These are phyloP conservation scores for Drosophila erecta DNA, from an alignment of 1,140 invertebrate genomes.

Conservation along the genomic window DNA sequence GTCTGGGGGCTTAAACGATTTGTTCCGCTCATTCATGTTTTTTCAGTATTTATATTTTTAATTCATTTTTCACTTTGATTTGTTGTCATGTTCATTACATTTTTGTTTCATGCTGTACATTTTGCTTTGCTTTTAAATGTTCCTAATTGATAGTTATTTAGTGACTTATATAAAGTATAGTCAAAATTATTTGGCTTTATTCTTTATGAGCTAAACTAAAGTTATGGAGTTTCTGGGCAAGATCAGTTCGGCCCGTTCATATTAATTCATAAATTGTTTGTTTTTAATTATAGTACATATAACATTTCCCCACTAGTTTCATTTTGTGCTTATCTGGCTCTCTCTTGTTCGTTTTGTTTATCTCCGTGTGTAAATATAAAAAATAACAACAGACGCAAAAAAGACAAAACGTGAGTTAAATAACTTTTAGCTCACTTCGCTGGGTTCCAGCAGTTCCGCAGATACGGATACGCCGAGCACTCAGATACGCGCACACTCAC, in stretches of 20 bases:
- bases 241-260: slow-evolving; percentile 30
- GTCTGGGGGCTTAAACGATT: slow-evolving; percentile 8
- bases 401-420: slow-evolving; percentile 56
- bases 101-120: not conserved
- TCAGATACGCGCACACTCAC: slow-evolving; percentile 32
- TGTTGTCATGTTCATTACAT: slow-evolving; percentile 13
- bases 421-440: slow-evolving; percentile 49
- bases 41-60: slow-evolving; percentile 1
- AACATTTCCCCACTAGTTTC: slow-evolving; percentile 18
- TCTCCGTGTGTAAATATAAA: slow-evolving; percentile 41
- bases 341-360: slow-evolving; percentile 36
- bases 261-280: slow-evolving; percentile 44
- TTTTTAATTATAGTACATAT: slow-evolving; percentile 45
- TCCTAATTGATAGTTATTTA: too few species aligned
- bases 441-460: slow-evolving; percentile 19
- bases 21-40: slow-evolving; percentile 19
- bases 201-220: not conserved
- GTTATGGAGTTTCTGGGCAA: not conserved
- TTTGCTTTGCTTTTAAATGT: too few species aligned
- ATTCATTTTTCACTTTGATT: not conserved
- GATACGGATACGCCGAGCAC: slow-evolving; percentile 22
- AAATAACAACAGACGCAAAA: slow-evolving; percentile 24
- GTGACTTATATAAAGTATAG: too few species aligned
- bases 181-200: too few species aligned
- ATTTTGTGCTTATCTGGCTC: slow-evolving; percentile 27